Conservation (phyloP, 2,113 vertebrate genomes). For the Hippocampus comes region DNA sequence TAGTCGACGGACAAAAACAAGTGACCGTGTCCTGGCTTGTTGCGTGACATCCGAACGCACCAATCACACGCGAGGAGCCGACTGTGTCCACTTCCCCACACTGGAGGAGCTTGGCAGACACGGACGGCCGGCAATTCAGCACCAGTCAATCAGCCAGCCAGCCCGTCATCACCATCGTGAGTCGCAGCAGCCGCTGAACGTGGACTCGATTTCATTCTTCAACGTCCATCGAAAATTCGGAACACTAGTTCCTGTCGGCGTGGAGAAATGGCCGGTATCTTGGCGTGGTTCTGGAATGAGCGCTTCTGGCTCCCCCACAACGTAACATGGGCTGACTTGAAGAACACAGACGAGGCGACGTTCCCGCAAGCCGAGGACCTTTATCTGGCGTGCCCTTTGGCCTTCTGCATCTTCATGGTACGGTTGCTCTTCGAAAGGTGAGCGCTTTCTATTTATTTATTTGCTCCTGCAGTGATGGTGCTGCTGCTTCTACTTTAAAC, state of each 20-base stretch:
- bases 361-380: conserved; percentile 98
- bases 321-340: conserved; percentile 94
- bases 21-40: conserved; percentile 1
- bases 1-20: neutral
- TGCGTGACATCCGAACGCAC: conserved; percentile 63
- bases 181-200: conserved; percentile 4
- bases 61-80: conserved; percentile 66
- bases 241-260: neutral
- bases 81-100: conserved; percentile 62
- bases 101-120: conserved; percentile 46
- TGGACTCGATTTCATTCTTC: neutral
- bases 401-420: conserved; percentile 96
- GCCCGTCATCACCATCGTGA: neutral
- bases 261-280: conserved; percentile 83
- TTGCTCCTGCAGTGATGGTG: neutral
- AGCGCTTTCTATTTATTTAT: conserved; percentile 30
- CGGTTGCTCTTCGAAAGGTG: conserved; percentile 95
- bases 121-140: conserved; percentile 51
- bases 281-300: conserved; percentile 94
- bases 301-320: conserved; percentile 95
- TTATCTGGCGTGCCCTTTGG: conserved; percentile 90
- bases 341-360: conserved; percentile 92
- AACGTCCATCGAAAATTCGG: neutral
- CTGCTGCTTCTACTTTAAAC: conserved; percentile 32
- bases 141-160: neutral